Evolutionary conservation across 2,888 invertebrate genomes (phyloP).

Genomic region (Willowsia nigromaculata): DNA sequence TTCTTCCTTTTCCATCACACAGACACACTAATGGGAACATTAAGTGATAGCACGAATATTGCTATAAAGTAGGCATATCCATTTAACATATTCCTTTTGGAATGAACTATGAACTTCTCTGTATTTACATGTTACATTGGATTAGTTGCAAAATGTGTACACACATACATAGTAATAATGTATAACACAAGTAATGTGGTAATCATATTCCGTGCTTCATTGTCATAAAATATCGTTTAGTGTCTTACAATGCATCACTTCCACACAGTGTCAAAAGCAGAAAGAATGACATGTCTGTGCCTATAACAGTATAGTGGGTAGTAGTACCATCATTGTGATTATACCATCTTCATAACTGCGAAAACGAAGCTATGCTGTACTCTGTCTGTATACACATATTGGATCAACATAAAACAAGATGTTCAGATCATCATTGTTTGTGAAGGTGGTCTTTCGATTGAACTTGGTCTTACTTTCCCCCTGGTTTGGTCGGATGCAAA

Average conservation of each 20-base stretch:
- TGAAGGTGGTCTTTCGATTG: no score
- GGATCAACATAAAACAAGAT: no score
- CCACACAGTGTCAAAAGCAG: no score
- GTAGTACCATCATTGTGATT: constrained; percentile 8
- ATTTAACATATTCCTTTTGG: background rate
- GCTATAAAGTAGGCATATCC: constrained; percentile 3
- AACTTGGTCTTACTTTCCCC: constrained; percentile 41
- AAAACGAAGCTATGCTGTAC: no score
- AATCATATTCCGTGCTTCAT: background rate
- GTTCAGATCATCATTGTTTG: no score
- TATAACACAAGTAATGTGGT: background rate
- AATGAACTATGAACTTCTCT: background rate
- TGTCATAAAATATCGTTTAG: no score
- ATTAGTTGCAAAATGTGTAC: background rate
- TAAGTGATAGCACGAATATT: constrained; percentile 61
- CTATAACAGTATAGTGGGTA: no score
- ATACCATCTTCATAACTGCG: no score
- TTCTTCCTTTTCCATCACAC: constrained; percentile 17
- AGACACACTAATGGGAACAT: constrained; percentile 55
- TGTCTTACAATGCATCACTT: background rate
- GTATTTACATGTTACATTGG: background rate
- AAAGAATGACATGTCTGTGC: no score
- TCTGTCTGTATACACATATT: no score
- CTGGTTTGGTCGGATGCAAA: no score
- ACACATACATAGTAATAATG: background rate